Evolutionary conservation across 2,113 vertebrate genomes (phyloP), one percentile per base, ranked within the genome.

Genomic region (Pteruthius melanotis): DNA sequence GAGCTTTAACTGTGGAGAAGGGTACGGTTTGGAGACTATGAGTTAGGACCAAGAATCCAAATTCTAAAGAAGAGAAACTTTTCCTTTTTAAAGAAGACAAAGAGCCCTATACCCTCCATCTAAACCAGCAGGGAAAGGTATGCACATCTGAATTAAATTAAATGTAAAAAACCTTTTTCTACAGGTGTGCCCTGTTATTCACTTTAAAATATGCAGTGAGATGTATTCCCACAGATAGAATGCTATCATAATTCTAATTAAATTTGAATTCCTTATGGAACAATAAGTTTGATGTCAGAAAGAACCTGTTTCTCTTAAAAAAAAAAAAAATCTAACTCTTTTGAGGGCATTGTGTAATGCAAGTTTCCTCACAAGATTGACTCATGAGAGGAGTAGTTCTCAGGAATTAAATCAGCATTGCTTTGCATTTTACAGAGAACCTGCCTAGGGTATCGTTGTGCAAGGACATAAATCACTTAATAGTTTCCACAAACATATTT

Each of bases 131-230:
- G 60, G 81, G 88, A 61, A 81, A 94, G 23, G 16, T 63, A 44
- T 7, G 5, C 24, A 86, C 60, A 87, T 80, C 65, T 70, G 77
- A 78, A 95, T 96, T 82, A 60, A 95, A 92, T 89, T 91, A 57
- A 94, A 90, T n/a, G 84, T 80, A 89, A 89, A 91, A 93, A 92
- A 92, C 3, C 5, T 47, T 93, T 96, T 81, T 37, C 23, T 82
- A 83, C 33, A 94, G 30, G 28, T 95, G 60, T 85, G 64, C 26
- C 63, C 60, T 66, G 30, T 94, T 94, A 42, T 18, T 53, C 33
- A 89, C 28, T 63, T 96, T 90, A 93, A 96, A 97, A 93, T 91
- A 71, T 74, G 30, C 77, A 91, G 87, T 95, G 87, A 95, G 72
- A 86, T 83, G 6, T 72, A 89, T 66, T 97, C 50, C 70, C 69